Evolutionary conservation across 2,888 invertebrate species (phyloP), one percentile per base, ranked within the genome.

Genomic region (Drosophila atripex): DNA sequence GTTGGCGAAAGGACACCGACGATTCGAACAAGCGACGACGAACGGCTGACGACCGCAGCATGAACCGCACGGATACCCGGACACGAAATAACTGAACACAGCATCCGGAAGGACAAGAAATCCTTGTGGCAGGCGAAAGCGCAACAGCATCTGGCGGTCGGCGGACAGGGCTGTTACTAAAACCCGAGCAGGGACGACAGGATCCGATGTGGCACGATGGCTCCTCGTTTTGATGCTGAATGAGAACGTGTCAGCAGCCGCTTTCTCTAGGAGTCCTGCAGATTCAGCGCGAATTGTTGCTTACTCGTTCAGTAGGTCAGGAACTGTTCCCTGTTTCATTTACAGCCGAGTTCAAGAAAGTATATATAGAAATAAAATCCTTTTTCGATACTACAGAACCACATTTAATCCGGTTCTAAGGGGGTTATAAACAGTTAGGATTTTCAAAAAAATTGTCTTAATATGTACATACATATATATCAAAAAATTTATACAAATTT

Each of bases 281-380:
- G 87, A 85, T 76, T 63, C 80, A 83, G 85, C 80, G 30, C 43
- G 49, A 28, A 51, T 14, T 32, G 18, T 59, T 53, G 41, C 59
- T 84, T 77, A 83, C 74, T 88, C 74, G 88, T 89, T 89, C 89
- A 89, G 75, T 89, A 80, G 89, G 89, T 89, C 89, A 89, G 80
- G 75, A 82, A 73, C 68, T 8, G 47, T 47, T 16, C 59, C 46
- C 59, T n/a, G 41, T 61, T 49, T 46, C 58, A 59, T 59, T 41
- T 1, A 61, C 59, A 61, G 39, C 0, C 7, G 3, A 5, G 59
- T 8, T 8, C 41, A 11, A 23, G 2, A 18, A 14, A n/a, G n/a
- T n/a, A n/a, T n/a, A n/a, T n/a, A n/a, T n/a, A n/a, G n/a, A n/a
- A 23, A 23, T 4, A 23, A 23, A 4, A 3, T 23, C 21, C 21